Evolutionary conservation across 2,797 vertebrate genomes (phyloP).

Genomic region (Malurus leucopterus): DNA sequence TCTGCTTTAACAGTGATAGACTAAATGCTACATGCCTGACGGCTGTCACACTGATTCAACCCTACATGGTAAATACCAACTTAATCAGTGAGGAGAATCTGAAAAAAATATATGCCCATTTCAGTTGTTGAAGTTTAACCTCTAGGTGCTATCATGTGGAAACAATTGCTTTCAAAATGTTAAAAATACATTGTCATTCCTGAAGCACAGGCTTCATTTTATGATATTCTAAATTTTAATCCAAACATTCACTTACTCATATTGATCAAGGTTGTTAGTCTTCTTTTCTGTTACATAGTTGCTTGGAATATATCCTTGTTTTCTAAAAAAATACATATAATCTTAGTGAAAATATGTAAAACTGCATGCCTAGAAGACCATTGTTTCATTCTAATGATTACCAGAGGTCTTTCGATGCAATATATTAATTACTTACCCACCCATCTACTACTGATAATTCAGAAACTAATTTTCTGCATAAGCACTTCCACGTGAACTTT

Average conservation of each 20-base stretch:
- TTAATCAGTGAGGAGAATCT: background rate
- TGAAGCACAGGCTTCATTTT: background rate
- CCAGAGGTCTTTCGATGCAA: background rate
- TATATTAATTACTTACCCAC: background rate
- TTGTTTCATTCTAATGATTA: background rate
- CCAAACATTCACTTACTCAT: slow-evolving; percentile 79
- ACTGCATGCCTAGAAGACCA: background rate
- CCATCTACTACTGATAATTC: background rate
- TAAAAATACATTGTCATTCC: background rate
- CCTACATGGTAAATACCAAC: background rate
- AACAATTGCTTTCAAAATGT: background rate
- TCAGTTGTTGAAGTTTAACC: background rate
- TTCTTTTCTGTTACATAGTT: slow-evolving; percentile 90
- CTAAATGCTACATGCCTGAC: background rate
- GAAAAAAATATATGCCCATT: background rate
- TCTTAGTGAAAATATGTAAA: background rate
- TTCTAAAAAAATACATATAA: slow-evolving; percentile 60
- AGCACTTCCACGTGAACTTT: background rate
- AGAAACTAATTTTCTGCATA: background rate
- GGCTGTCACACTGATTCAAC: background rate
- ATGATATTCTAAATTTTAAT: background rate
- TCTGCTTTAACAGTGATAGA: background rate
- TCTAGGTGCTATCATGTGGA: rapidly evolving
- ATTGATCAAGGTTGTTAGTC: slow-evolving; percentile 85
- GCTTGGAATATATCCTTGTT: slow-evolving; percentile 92